phyloP scores from a whole-genome alignment of 1,140 invertebrate genomes.

The Calliopsis andreniformis region DNA sequence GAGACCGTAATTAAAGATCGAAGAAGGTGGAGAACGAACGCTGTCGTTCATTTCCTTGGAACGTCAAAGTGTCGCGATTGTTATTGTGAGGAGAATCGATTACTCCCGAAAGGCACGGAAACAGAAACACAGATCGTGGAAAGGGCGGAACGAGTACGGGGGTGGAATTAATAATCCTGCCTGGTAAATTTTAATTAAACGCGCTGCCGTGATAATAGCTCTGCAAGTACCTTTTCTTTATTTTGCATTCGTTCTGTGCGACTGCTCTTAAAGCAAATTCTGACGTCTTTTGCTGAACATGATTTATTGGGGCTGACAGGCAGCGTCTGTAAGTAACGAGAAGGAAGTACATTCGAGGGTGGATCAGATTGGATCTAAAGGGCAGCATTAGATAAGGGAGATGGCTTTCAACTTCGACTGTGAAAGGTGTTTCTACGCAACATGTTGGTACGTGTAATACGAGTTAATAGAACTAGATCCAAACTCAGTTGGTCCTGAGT shows the following conservation, averaged over 20 bases:
- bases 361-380: no score
- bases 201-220: no score
- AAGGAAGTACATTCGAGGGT: neutral
- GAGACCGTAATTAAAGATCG: conserved; percentile 20
- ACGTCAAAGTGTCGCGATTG: conserved; percentile 3
- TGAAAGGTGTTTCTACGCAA: no score
- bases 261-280: no score
- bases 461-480: no score
- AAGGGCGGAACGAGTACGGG: neutral
- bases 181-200: conserved; percentile 11
- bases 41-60: neutral
- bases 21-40: neutral
- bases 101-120: neutral
- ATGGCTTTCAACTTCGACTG: no score
- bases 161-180: conserved; percentile 1
- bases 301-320: neutral
- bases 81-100: neutral
- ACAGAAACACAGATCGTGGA: neutral
- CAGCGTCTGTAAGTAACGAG: neutral
- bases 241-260: neutral
- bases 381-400: no score
- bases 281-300: neutral
- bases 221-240: neutral
- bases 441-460: no score
- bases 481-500: no score